phyloP scores from a whole-genome alignment of 2,888 invertebrate genomes.

The Synergus itoensis region DNA sequence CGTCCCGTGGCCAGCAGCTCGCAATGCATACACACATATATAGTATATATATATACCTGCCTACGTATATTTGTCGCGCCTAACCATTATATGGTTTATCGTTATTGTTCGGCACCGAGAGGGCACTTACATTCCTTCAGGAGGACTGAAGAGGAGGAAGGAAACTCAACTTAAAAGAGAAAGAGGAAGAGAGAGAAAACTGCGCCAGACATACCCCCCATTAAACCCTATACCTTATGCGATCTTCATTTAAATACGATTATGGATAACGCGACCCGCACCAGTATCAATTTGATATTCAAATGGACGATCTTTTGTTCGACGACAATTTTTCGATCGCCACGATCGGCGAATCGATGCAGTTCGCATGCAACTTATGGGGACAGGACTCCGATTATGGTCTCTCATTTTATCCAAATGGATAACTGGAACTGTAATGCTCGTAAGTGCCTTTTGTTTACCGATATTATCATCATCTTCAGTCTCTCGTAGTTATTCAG shows the following conservation, averaged over 20 bases:
- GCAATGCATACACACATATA: constrained; percentile 53
- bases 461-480: not conserved
- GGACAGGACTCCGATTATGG: constrained; percentile 2
- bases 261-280: constrained; percentile 75
- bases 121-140: constrained; percentile 47
- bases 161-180: constrained; percentile 48
- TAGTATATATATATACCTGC: constrained; percentile 47
- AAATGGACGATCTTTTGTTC: constrained; percentile 76
- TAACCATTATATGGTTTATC: constrained; percentile 75
- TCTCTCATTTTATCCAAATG: constrained; percentile 4
- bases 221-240: constrained; percentile 72
- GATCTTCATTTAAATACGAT: constrained; percentile 77
- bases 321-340: constrained; percentile 69
- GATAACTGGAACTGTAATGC: constrained; percentile 1
- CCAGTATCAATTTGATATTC: constrained; percentile 76
- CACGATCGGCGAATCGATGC: constrained; percentile 54
- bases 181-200: constrained; percentile 51
- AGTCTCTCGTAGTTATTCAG: not conserved
- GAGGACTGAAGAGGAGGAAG: constrained; percentile 42
- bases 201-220: constrained; percentile 64
- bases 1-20: constrained; percentile 54
- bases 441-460: constrained; percentile 1
- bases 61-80: constrained; percentile 73
- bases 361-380: not conserved
- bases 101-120: constrained; percentile 71